These are phyloP conservation scores for Melanchra persicariae DNA, from an alignment of 2,888 invertebrate species.

Conservation along the genomic window DNA sequence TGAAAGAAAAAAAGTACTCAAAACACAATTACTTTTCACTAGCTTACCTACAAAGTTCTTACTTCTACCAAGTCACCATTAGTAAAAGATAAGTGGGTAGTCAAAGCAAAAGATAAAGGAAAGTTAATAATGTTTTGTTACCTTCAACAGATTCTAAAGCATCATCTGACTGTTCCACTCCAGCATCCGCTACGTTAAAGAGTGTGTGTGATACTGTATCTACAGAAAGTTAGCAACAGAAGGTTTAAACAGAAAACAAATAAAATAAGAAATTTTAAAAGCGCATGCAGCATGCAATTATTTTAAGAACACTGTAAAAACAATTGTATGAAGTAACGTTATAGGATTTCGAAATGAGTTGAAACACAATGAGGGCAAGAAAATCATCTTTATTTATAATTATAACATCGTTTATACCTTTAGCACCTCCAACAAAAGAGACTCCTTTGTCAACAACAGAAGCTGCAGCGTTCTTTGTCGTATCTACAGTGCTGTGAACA, in stretches of 20 bases:
- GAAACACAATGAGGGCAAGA: constrained; percentile 40
- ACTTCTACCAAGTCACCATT: constrained; percentile 40
- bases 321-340: constrained; percentile 31
- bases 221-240: constrained; percentile 72
- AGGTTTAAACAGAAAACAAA: constrained; percentile 37
- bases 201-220: constrained; percentile 76
- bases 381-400: constrained; percentile 45
- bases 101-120: constrained; percentile 32
- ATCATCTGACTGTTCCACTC: constrained; percentile 62
- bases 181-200: constrained; percentile 65
- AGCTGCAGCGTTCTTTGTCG: constrained; percentile 76
- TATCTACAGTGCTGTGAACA: constrained; percentile 76
- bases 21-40: constrained; percentile 6
- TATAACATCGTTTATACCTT: constrained; percentile 69
- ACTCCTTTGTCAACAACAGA: constrained; percentile 76
- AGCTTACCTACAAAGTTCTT: constrained; percentile 8
- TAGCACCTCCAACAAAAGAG: constrained; percentile 74
- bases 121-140: constrained; percentile 55
- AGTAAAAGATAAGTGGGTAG: constrained; percentile 36
- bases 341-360: constrained; percentile 43
- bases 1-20: constrained; percentile 25
- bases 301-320: constrained; percentile 17
- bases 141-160: constrained; percentile 69
- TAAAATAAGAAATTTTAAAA: constrained; percentile 40
- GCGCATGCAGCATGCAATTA: constrained; percentile 49